A percentile compares a stretch with the other conserved stretches of the same genome.
These are phyloP conservation scores for Psococerastis gibbosa DNA, from an alignment of 2,888 invertebrate genomes.

Conservation along the genomic window DNA sequence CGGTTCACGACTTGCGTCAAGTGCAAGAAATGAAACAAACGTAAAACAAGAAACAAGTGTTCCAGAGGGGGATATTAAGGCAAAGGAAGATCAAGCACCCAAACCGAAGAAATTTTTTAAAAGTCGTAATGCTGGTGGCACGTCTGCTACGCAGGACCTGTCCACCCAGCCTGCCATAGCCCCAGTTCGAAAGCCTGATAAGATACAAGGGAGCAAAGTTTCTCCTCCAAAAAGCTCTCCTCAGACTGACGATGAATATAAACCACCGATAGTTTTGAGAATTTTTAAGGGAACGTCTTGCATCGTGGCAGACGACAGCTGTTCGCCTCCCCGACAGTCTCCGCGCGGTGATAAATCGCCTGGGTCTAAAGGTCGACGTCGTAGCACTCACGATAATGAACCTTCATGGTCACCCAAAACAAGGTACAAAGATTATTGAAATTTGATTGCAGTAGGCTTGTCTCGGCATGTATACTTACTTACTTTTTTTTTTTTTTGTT, in stretches of 20 bases:
- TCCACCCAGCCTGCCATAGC: conserved; percentile 5
- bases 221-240: conserved; percentile 16
- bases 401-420: background rate
- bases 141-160: conserved; percentile 16
- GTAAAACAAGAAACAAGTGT: conserved; percentile 23
- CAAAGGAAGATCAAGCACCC: conserved; percentile 33
- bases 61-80: conserved; percentile 30
- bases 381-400: background rate
- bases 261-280: conserved; percentile 70
- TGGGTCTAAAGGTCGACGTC: background rate
- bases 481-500: no score
- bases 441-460: no score
- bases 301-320: conserved; percentile 19
- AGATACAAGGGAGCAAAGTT: background rate
- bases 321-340: background rate
- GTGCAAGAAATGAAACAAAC: background rate
- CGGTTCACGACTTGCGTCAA: conserved; percentile 35
- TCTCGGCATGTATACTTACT: no score
- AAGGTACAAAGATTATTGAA: no score
- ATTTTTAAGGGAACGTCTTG: conserved; percentile 54
- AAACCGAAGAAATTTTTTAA: conserved; percentile 85
- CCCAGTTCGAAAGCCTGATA: background rate
- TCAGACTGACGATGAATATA: conserved; percentile 19
- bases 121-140: conserved; percentile 42
- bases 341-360: background rate